Percentiles rank a stretch among this genome's conserved stretches.
Conservation (phyloP, 2,113 vertebrate genomes). For the Conger conger region DNA sequence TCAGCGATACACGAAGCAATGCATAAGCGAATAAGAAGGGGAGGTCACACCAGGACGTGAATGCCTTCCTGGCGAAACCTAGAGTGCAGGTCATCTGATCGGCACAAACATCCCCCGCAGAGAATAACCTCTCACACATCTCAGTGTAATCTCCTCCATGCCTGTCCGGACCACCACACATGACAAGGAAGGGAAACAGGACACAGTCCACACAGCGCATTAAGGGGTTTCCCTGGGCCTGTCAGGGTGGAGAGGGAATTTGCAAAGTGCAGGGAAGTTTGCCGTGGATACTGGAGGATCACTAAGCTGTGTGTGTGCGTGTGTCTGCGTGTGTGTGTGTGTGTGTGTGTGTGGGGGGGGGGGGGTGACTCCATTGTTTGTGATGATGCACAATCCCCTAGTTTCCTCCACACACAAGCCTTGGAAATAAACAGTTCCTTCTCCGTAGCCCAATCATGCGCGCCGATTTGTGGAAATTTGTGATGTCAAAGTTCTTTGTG, state of each 20-base stretch:
- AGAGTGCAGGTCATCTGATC: too few relatives aligned
- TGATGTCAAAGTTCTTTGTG: background rate
- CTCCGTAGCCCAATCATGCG: background rate
- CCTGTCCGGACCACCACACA: background rate
- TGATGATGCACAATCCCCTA: background rate
- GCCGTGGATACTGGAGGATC: background rate
- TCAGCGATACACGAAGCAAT: background rate
- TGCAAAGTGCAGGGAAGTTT: background rate
- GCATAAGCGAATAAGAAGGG: too few relatives aligned
- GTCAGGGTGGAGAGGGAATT: background rate
- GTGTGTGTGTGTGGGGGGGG: too few relatives aligned
- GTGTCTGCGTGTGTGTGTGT: too few relatives aligned
- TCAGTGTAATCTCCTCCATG: background rate
- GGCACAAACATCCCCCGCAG: background rate
- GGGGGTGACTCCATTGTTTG: background rate
- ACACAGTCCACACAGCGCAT: background rate
- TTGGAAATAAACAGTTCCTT: background rate
- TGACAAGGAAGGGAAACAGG: background rate
- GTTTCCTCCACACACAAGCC: background rate
- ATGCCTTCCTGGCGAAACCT: background rate
- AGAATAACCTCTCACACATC: conserved; percentile 3
- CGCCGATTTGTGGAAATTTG: background rate
- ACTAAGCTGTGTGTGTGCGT: too few relatives aligned
- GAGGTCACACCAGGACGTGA: background rate
- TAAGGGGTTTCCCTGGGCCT: background rate